Conservation (phyloP, 2,888 invertebrate species). For the Belgica antarctica region DNA sequence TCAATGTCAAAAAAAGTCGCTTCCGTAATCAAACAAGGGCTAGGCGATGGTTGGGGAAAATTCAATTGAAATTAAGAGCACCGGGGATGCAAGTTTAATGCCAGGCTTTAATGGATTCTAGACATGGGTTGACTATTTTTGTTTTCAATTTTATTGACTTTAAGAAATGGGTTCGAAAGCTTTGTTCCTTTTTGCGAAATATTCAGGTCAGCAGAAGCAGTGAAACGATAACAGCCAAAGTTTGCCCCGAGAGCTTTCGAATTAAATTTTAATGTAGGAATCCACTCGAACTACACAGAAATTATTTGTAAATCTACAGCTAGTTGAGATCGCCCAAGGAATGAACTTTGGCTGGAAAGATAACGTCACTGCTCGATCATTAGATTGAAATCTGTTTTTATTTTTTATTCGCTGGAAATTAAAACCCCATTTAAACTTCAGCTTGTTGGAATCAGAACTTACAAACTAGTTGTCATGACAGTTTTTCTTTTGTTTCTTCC, state of each 20-base stretch:
- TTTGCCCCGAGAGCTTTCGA: too few species aligned
- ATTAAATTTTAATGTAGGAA: too few species aligned
- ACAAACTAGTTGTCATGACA: slow-evolving; percentile 29
- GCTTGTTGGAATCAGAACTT: not conserved
- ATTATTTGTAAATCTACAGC: too few species aligned
- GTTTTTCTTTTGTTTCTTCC: slow-evolving; percentile 26
- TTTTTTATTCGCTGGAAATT: not conserved
- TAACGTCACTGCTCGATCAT: too few species aligned
- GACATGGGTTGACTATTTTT: not conserved
- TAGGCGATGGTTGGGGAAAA: not conserved
- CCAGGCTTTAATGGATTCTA: not conserved
- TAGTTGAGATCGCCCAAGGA: too few species aligned
- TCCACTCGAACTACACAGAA: too few species aligned
- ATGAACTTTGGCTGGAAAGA: not conserved
- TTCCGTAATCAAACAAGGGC: not conserved
- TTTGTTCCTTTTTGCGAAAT: too few species aligned
- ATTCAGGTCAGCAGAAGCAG: not conserved
- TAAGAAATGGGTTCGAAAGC: not conserved
- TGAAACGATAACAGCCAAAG: not conserved
- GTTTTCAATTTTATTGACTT: not conserved
- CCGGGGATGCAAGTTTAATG: not conserved
- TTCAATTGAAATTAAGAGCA: not conserved
- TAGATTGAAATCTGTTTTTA: too few species aligned
- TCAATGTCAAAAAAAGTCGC: not conserved
- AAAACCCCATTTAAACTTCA: not conserved